Conservation (phyloP, 2,797 vertebrate species). For the Parotocinclus haroldoi region DNA sequence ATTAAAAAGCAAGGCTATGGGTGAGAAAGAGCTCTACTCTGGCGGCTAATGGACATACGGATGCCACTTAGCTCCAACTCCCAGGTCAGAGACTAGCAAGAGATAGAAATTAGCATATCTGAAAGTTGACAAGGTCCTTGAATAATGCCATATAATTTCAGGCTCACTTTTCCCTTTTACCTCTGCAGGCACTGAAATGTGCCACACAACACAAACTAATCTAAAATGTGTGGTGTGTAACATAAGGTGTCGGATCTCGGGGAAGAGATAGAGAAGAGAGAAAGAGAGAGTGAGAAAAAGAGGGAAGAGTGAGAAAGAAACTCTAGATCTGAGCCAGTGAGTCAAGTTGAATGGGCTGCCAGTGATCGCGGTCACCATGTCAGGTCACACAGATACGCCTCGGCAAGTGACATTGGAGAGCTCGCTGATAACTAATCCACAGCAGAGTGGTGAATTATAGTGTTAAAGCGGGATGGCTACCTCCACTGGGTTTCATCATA, state of each 20-base stretch:
- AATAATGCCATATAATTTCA: slow-evolving; percentile 51
- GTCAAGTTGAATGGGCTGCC: slow-evolving; percentile 53
- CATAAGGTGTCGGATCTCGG: slow-evolving; percentile 47
- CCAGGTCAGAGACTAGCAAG: slow-evolving; percentile 43
- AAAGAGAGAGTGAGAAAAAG: slow-evolving; percentile 38
- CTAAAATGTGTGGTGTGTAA: slow-evolving; percentile 48
- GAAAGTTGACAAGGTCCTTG: slow-evolving; percentile 49
- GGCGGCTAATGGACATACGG: slow-evolving; percentile 53
- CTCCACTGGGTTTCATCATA: slow-evolving; percentile 48
- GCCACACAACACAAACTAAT: slow-evolving; percentile 49
- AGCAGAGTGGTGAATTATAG: slow-evolving; percentile 46
- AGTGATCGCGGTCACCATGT: slow-evolving; percentile 52
- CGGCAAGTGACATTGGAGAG: slow-evolving; percentile 47
- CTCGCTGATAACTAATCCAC: slow-evolving; percentile 48
- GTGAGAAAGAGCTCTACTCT: slow-evolving; percentile 45
- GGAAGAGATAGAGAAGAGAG: slow-evolving; percentile 37
- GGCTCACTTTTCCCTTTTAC: slow-evolving; percentile 47
- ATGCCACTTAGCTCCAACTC: slow-evolving; percentile 51
- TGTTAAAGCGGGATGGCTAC: slow-evolving; percentile 46
- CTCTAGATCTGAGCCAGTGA: slow-evolving; percentile 48
- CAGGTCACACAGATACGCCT: slow-evolving; percentile 54
- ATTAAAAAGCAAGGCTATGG: slow-evolving; percentile 40
- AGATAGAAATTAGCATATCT: slow-evolving; percentile 42
- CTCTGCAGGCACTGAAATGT: slow-evolving; percentile 38
- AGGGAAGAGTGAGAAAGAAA: slow-evolving; percentile 45